A percentile compares a stretch with the other conserved stretches of the same genome.
Evolutionary conservation across 2,888 invertebrate species (phyloP).

Genomic region (Phengaris arion): DNA sequence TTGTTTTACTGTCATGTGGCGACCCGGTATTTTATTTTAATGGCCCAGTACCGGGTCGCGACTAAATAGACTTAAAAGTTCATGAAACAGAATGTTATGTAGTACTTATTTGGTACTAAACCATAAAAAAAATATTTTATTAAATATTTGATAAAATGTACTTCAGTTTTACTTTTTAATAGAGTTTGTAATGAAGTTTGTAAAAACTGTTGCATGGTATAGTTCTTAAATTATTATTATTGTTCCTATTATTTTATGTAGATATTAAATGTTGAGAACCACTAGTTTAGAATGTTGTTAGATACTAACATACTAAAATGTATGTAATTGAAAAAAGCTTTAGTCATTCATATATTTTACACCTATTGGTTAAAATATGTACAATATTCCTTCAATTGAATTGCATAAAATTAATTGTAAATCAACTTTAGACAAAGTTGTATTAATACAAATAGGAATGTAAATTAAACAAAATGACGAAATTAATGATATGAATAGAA

Average conservation of each 20-base stretch:
- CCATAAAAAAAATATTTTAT: too few species aligned
- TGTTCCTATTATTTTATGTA: background rate
- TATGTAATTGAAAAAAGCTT: conserved; percentile 33
- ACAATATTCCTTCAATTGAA: background rate
- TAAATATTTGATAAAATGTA: too few species aligned
- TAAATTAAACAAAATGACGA: background rate
- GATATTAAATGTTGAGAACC: conserved; percentile 20
- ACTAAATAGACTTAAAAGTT: too few species aligned
- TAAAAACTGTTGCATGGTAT: conserved; percentile 4
- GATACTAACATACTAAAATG: conserved; percentile 67
- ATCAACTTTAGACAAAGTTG: background rate
- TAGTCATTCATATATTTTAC: conserved; percentile 23
- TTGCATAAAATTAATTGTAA: background rate
- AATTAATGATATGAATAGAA: background rate
- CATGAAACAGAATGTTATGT: too few species aligned
- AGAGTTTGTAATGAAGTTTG: background rate
- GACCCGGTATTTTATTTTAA: too few species aligned
- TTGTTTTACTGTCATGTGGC: too few species aligned
- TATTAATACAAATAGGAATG: background rate
- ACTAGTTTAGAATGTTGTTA: conserved; percentile 55
- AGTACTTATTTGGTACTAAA: too few species aligned
- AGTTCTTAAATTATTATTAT: background rate
- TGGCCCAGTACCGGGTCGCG: too few species aligned
- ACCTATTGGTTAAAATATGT: conserved; percentile 30
- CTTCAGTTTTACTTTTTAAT: background rate